phyloP scores from a whole-genome alignment of 1,140 invertebrate genomes.

The Vanessa atalanta region DNA sequence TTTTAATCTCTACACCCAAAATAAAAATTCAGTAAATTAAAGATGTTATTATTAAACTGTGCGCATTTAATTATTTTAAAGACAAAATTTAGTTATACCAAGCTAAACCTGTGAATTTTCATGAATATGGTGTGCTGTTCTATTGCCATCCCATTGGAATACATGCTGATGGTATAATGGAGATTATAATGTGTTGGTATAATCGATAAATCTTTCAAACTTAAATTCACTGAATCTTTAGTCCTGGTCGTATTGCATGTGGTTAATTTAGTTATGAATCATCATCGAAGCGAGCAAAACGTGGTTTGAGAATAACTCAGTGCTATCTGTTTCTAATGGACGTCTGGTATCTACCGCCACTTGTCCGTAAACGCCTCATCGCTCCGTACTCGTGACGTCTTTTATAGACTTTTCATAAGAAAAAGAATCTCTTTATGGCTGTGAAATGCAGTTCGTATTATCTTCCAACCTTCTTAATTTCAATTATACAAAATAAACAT shows the following conservation, averaged over 20 bases:
- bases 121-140: too few species aligned
- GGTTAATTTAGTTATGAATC: neutral
- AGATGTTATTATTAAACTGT: too few species aligned
- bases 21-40: too few species aligned
- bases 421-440: conserved; percentile 9
- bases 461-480: neutral
- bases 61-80: too few species aligned
- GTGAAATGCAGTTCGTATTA: conserved; percentile 1
- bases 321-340: conserved; percentile 51
- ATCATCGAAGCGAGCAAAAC: neutral
- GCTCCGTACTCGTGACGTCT: conserved; percentile 26
- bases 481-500: neutral
- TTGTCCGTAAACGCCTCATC: conserved; percentile 38
- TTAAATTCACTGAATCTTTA: neutral
- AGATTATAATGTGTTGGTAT: too few species aligned
- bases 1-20: too few species aligned
- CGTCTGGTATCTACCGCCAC: conserved; percentile 52
- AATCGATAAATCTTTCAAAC: neutral
- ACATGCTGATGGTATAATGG: too few species aligned
- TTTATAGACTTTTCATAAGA: conserved; percentile 23
- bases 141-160: too few species aligned
- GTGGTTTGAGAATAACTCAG: conserved; percentile 38
- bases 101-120: too few species aligned
- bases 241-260: neutral
- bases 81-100: too few species aligned